Evolutionary conservation across 2,797 vertebrate genomes (phyloP).

Genomic region (Alca torda): DNA sequence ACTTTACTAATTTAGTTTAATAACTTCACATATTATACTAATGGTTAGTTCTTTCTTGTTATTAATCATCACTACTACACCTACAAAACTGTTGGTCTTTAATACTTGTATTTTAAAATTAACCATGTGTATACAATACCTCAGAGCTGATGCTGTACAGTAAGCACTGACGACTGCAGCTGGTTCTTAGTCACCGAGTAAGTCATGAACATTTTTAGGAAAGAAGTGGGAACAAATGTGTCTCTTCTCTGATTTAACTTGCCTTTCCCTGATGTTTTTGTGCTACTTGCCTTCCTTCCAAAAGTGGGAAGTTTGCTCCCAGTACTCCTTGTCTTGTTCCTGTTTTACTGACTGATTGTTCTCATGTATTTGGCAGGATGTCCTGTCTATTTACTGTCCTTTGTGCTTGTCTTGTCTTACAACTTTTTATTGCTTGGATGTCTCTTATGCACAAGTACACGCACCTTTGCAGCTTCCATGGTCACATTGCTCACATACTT

Average conservation of each 20-base stretch:
- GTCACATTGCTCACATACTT: neutral
- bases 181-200: neutral
- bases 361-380: neutral
- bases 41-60: neutral
- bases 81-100: neutral
- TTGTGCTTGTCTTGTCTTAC: neutral
- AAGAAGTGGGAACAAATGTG: neutral
- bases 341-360: neutral
- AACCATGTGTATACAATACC: neutral
- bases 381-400: neutral
- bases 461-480: neutral
- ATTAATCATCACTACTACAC: neutral
- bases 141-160: neutral
- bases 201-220: neutral
- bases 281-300: neutral
- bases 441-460: neutral
- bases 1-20: neutral
- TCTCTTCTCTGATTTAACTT: neutral
- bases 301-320: neutral
- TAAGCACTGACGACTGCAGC: fast-evolving
- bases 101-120: neutral
- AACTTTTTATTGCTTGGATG: neutral
- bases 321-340: neutral
- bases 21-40: neutral
- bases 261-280: neutral